A percentile compares a stretch with the other conserved stretches of the same genome.
phyloP scores from a whole-genome alignment of 2,888 invertebrate species.

The Athetis lepigone region DNA sequence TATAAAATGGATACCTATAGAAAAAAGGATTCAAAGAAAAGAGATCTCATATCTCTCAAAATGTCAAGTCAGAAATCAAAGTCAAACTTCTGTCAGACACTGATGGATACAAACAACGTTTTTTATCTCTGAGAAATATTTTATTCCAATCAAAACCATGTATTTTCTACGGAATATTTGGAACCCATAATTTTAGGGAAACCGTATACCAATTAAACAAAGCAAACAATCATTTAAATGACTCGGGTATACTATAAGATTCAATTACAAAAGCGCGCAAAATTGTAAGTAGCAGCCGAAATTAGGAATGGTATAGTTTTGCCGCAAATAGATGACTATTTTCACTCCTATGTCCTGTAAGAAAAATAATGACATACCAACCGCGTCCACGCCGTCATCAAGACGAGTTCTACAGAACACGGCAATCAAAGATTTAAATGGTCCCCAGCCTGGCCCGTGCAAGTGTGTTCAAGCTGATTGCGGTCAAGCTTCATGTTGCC shows the following conservation, averaged over 20 bases:
- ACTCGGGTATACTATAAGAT: conserved; percentile 9
- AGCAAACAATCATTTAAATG: conserved; percentile 2
- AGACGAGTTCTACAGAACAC: background rate
- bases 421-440: conserved; percentile 13
- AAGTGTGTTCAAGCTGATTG: conserved; percentile 3
- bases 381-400: background rate
- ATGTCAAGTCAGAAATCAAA: too few relatives aligned
- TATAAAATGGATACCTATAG: too few relatives aligned
- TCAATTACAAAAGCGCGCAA: background rate
- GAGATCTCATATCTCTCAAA: too few relatives aligned
- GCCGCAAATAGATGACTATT: background rate
- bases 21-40: too few relatives aligned
- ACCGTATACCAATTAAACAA: background rate
- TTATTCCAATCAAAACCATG: too few relatives aligned
- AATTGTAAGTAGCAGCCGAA: background rate
- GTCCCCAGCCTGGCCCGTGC: background rate
- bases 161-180: too few relatives aligned
- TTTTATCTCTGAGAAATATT: too few relatives aligned
- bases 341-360: conserved; percentile 31
- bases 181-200: too few relatives aligned
- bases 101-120: too few relatives aligned
- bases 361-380: conserved; percentile 5
- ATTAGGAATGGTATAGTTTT: conserved; percentile 28
- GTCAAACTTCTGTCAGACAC: too few relatives aligned
- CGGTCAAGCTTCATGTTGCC: conserved; percentile 1